Base-by-base conservation (phyloP, 1,140 invertebrate species). In the Geopemphigus sp. region DNA sequence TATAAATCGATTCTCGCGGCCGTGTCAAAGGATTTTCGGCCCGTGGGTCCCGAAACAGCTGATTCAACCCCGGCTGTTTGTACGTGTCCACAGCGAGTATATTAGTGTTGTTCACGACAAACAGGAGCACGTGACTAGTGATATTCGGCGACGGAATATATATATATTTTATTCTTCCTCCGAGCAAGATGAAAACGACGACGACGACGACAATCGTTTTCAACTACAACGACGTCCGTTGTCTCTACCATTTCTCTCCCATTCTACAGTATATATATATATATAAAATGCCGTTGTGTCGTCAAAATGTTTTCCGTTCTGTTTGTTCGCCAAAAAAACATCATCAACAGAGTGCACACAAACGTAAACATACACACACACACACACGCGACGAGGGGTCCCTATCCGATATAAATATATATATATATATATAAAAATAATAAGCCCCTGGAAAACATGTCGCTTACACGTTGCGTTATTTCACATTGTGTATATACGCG, bases 271-370 rank as follows among this genome's bases (percentile, higher is more conserved):
- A n/a, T n/a, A n/a, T 66, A 66, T 45, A 50, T 32, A 5, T 22
- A 45, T 45, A 11, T 22, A 66, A 5, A 17, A 15, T 3, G 2
- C 5, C 22, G 45, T 15, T 6, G 29, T 47, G 66, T 50, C 14
- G 66, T 24, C 22, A 24, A 68, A 68, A 68, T 26, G 66, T 15
- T 68, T 68, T 68, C 45, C 66, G 22, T 68, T 24, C 66, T 68
- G 66, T 68, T 68, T 68, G 45, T 50, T 68, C 66, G 66, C 45
- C 66, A 50, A 50, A 14, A 66, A 64, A 68, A 68, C 66, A 68
- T 68, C 64, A 17, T 68, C 66, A 50, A 50, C 39, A 26, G 66
- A 22, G 3, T 15, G 10, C 22, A 50, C 39, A 19, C n/a, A n/a
- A n/a, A n/a, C n/a, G n/a, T n/a, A n/a, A n/a, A n/a, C n/a, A 26